Percentiles rank a stretch among this genome's conserved stretches.
Conservation (phyloP, 2,113 vertebrate genomes). For the Plecotus auritus region DNA sequence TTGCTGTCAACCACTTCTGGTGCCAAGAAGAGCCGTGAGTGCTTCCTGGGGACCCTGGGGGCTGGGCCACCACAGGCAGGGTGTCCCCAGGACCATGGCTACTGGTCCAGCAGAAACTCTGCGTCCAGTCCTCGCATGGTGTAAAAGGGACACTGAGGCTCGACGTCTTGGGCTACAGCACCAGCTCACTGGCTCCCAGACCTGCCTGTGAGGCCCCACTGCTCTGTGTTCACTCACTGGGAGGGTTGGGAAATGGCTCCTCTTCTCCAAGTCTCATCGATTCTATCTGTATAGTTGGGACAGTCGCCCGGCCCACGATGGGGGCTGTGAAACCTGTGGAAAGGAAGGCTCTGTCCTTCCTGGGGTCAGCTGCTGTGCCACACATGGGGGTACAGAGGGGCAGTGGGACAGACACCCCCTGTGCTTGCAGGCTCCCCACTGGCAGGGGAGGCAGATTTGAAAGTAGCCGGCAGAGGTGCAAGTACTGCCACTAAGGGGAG, state of each 20-base stretch:
- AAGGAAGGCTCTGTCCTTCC: neutral
- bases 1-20: constrained; percentile 87
- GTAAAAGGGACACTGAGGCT: neutral
- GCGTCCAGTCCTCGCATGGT: neutral
- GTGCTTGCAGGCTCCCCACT: neutral
- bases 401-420: neutral
- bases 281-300: neutral
- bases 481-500: neutral
- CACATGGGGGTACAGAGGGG: neutral
- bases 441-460: neutral
- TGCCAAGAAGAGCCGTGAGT: constrained; percentile 81
- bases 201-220: neutral
- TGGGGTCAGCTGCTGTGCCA: neutral
- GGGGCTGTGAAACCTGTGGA: neutral
- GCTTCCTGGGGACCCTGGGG: neutral
- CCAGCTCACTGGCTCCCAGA: neutral
- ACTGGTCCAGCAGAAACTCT: neutral
- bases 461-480: neutral
- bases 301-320: neutral
- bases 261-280: neutral
- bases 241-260: neutral
- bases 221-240: neutral
- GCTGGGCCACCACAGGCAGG: neutral
- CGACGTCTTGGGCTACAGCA: neutral
- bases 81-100: neutral